Evolutionary conservation across 2,888 invertebrate genomes (phyloP).

Genomic region (Phlogophora meticulosa): DNA sequence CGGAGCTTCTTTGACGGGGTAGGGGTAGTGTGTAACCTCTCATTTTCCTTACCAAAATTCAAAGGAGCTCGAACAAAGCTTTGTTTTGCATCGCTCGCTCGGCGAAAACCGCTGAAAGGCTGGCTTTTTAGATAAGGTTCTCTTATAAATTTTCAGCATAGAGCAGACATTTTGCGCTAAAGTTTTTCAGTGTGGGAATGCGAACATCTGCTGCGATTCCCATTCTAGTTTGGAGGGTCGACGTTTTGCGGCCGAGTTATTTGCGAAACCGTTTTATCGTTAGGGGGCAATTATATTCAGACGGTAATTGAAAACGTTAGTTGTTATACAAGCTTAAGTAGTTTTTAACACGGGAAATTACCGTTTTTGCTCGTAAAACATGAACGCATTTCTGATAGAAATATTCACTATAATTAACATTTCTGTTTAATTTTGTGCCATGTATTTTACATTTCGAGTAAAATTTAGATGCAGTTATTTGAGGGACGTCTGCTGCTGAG

Average conservation of each 20-base stretch:
- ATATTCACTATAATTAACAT: slow-evolving; percentile 29
- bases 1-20: slow-evolving; percentile 85
- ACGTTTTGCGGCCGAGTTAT: slow-evolving; percentile 77
- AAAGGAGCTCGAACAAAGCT: slow-evolving; percentile 90
- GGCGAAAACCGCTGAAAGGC: slow-evolving; percentile 87
- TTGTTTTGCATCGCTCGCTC: slow-evolving; percentile 89
- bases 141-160: slow-evolving; percentile 87
- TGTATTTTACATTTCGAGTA: slow-evolving; percentile 27
- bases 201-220: slow-evolving; percentile 83
- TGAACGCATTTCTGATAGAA: slow-evolving; percentile 33
- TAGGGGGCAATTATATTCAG: slow-evolving; percentile 76
- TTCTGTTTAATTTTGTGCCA: slow-evolving; percentile 29
- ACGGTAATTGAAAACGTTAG: slow-evolving; percentile 74
- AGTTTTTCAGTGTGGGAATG: slow-evolving; percentile 87
- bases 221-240: slow-evolving; percentile 82
- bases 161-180: slow-evolving; percentile 83
- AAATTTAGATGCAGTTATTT: slow-evolving; percentile 47
- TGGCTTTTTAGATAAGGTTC: slow-evolving; percentile 90
- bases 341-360: slow-evolving; percentile 67
- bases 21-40: slow-evolving; percentile 87
- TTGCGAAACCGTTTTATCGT: slow-evolving; percentile 78
- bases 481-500: slow-evolving; percentile 30
- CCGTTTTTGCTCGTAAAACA: slow-evolving; percentile 38
- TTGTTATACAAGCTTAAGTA: slow-evolving; percentile 65
- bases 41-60: slow-evolving; percentile 90